Percentiles rank a stretch among this genome's conserved stretches.
phyloP scores from a whole-genome alignment of 92 coral and sea anemone genomes.

The Umimayanthus kanabou region DNA sequence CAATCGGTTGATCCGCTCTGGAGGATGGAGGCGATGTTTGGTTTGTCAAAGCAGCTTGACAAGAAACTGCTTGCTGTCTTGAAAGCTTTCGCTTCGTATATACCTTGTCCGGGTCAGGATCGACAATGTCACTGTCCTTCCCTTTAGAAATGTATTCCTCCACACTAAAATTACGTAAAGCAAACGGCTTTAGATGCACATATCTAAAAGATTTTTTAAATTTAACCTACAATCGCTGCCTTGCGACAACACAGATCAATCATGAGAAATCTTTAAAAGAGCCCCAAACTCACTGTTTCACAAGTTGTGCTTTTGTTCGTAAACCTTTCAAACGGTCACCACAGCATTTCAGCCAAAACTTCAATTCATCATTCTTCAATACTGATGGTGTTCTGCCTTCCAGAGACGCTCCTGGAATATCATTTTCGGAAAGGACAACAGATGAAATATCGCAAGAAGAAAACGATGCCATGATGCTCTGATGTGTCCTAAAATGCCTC shows the following conservation, averaged over 20 bases:
- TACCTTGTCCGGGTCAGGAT: constrained; percentile 16
- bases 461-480: no score
- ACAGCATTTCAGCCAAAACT: no score
- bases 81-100: constrained; percentile 20
- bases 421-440: no score
- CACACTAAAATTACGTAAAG: constrained; percentile 14
- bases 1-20: neutral
- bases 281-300: neutral
- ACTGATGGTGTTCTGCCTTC: no score
- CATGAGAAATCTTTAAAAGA: neutral
- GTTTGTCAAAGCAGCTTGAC: constrained; percentile 22
- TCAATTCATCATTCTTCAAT: no score
- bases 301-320: no score
- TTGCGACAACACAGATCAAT: neutral
- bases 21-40: neutral
- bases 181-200: neutral
- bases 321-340: no score
- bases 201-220: neutral
- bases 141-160: constrained; percentile 31
- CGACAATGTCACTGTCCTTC: constrained; percentile 15
- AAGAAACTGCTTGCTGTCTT: constrained; percentile 26
- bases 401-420: no score
- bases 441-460: no score
- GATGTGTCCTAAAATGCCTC: no score
- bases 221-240: neutral